These are phyloP conservation scores for Catalaphyllia jardinei DNA, from an alignment of 64 coral and sea anemone genomes.

Conservation along the genomic window DNA sequence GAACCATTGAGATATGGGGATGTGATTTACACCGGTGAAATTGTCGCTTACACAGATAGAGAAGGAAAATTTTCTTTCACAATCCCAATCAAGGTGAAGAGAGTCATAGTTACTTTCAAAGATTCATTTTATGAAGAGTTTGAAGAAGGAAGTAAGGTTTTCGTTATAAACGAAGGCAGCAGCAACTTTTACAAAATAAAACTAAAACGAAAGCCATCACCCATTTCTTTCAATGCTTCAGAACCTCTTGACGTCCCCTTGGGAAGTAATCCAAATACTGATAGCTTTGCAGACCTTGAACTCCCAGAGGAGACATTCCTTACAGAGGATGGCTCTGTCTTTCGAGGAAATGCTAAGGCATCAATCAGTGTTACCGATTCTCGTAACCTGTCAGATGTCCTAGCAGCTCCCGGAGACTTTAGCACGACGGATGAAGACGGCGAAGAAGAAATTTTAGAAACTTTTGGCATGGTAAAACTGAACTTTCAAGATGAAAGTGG, in stretches of 20 bases:
- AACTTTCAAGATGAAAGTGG: constrained; percentile 2
- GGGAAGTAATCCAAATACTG: not conserved
- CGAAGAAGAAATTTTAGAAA: constrained; percentile 3
- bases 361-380: constrained; percentile 13
- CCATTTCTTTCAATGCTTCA: not conserved
- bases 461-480: constrained; percentile 6
- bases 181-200: not conserved
- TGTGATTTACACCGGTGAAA: not conserved
- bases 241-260: not conserved
- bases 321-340: not conserved
- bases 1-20: not conserved
- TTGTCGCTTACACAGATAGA: not conserved
- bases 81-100: not conserved
- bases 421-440: not conserved
- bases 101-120: constrained; percentile 10
- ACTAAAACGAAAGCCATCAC: not conserved
- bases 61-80: not conserved
- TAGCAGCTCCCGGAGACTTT: constrained; percentile 19
- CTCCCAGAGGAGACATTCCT: not conserved
- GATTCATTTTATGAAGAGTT: not conserved
- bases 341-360: not conserved
- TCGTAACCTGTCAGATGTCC: not conserved
- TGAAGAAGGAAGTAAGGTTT: not conserved
- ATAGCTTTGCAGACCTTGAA: constrained; percentile 3
- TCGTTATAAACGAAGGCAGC: not conserved